Base-by-base conservation (phyloP, 2,797 vertebrate species). In the Silurus aristotelis region DNA sequence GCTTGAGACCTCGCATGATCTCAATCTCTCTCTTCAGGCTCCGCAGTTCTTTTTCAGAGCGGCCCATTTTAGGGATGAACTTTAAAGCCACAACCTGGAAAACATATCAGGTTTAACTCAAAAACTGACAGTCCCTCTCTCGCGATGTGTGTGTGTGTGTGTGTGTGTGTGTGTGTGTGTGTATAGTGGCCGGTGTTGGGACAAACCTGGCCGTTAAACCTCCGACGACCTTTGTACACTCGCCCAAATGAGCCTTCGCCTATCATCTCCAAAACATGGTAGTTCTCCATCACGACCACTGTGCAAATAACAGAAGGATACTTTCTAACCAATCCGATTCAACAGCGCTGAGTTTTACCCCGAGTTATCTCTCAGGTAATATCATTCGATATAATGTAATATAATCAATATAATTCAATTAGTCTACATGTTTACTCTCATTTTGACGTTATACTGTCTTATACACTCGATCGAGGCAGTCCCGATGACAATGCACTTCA, bases 181-280 rank as follows among this genome's bases (percentile, higher is more conserved):
- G 46, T 25, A 48, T 12, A 10, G 2, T 43, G 4, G 48, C 22
- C 48, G 48, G 0, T 72, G 5, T 25, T 20, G 17, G 48, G 5
- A 84, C 93, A 93, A 92, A 99, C 98, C 93, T 97, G 96, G 31
- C 97, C 96, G 15, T 95, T 96, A 88, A 92, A 94, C 84, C 91
- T 96, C 88, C 93, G 96, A 15, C 98, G 96, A 48, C 98, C 98
- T 90, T 98, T 99, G 91, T 97, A 96, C 73, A 99, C 98, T 19
- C 96, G 95, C 43, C 98, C 98, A 63, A 97, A 99, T 9, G 97
- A 99, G 19, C 98, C 98, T 89, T 98, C 97, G 20, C 98, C 98
- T 78, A 96, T 97, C 93, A 97, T 89, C 89, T 98, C 96, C 92
- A 98, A 88, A 8, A 99, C 93, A 31, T 97, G 97, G 89, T 99